Evolutionary conservation across 2,888 invertebrate genomes (phyloP).

Genomic region (Cantharis rustica): DNA sequence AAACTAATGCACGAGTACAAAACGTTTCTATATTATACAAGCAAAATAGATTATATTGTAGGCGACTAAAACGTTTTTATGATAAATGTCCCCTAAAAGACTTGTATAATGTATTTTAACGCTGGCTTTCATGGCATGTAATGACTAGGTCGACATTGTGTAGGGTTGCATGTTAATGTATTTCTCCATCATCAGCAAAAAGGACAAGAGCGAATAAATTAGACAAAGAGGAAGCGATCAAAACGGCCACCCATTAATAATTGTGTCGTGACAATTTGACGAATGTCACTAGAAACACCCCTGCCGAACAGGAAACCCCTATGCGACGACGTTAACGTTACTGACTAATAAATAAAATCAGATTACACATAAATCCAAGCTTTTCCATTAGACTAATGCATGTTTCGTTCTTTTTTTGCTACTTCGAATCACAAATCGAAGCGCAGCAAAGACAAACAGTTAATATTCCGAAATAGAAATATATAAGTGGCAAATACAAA

Average conservation of each 20-base stretch:
- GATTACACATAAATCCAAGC: slow-evolving; percentile 33
- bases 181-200: slow-evolving; percentile 50
- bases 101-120: slow-evolving; percentile 51
- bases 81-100: slow-evolving; percentile 47
- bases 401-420: slow-evolving; percentile 2
- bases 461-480: slow-evolving; percentile 33
- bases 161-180: slow-evolving; percentile 54
- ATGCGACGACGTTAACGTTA: slow-evolving; percentile 12
- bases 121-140: slow-evolving; percentile 53
- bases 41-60: slow-evolving; percentile 22
- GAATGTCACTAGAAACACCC: slow-evolving; percentile 61
- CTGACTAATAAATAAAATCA: slow-evolving; percentile 33
- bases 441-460: neutral
- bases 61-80: slow-evolving; percentile 41
- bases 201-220: slow-evolving; percentile 29
- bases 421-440: neutral
- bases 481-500: slow-evolving; percentile 45
- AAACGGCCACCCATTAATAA: slow-evolving; percentile 53
- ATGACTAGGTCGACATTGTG: slow-evolving; percentile 53
- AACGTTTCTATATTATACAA: slow-evolving; percentile 2
- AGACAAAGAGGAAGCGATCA: slow-evolving; percentile 41
- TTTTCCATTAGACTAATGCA: slow-evolving; percentile 31
- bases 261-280: slow-evolving; percentile 54
- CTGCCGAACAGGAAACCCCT: slow-evolving; percentile 42
- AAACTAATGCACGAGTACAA: neutral